Percentiles rank a stretch among this genome's conserved stretches.
Evolutionary conservation across 2,888 invertebrate genomes (phyloP).

Genomic region (Petrophora chlorosata): DNA sequence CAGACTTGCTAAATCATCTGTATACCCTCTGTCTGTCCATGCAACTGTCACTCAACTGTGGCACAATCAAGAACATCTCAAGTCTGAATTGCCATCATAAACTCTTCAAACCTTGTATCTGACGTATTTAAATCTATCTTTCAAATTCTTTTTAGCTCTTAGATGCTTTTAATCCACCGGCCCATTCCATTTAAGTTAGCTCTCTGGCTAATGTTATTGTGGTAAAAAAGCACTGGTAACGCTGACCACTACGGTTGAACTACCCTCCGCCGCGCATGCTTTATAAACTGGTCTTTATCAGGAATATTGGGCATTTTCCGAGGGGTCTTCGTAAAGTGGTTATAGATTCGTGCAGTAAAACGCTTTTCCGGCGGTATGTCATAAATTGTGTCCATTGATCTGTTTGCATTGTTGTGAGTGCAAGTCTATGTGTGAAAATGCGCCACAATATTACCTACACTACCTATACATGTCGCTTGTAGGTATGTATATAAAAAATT

Average conservation of each 20-base stretch:
- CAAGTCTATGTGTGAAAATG: neutral
- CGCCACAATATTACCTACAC: neutral
- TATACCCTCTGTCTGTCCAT: no score
- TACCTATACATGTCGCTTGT: no score
- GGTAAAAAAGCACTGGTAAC: conserved; percentile 43
- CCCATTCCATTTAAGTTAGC: conserved; percentile 39
- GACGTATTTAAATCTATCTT: no score
- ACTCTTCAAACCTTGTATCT: no score
- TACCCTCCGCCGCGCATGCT: conserved; percentile 27
- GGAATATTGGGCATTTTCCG: conserved; percentile 30
- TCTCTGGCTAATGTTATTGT: conserved; percentile 52
- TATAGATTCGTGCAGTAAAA: conserved; percentile 32
- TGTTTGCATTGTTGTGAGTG: conserved; percentile 37
- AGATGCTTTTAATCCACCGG: neutral
- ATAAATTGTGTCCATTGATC: conserved; percentile 42
- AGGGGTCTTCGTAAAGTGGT: conserved; percentile 36
- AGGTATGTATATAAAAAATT: no score
- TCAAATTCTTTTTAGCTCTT: no score
- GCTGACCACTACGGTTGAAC: conserved; percentile 34
- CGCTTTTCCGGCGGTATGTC: conserved; percentile 36
- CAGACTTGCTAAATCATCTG: no score
- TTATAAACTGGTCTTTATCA: conserved; percentile 22
- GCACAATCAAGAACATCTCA: no score
- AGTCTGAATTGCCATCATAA: no score
- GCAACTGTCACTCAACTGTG: no score